phyloP scores from a whole-genome alignment of 1,140 invertebrate genomes.

The Monomorium pharaonis region DNA sequence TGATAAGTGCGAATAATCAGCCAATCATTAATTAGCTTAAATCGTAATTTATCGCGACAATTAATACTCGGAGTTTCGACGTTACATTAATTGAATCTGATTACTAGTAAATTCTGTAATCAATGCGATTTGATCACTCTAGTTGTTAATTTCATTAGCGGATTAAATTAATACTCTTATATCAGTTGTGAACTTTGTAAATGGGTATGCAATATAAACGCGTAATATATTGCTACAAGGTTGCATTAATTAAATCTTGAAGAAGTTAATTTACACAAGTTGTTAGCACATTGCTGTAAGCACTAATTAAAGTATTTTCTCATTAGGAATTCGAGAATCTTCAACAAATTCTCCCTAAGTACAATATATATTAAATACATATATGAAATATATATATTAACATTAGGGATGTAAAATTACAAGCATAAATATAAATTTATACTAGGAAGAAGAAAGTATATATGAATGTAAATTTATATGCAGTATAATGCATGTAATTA shows the following conservation, averaged over 20 bases:
- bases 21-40: constrained; percentile 11
- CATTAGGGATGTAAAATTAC: neutral
- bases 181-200: neutral
- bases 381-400: neutral
- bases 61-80: neutral
- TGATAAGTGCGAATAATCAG: neutral
- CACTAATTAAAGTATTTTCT: neutral
- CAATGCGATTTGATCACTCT: neutral
- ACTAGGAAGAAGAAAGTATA: neutral
- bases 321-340: neutral
- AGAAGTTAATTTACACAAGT: neutral
- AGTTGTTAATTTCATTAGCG: constrained; percentile 35
- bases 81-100: constrained; percentile 9
- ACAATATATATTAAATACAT: too few relatives aligned
- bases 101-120: constrained; percentile 23
- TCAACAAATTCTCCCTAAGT: neutral
- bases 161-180: constrained; percentile 7
- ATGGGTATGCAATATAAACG: neutral
- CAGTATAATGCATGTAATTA: neutral
- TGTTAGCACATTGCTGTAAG: neutral
- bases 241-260: constrained; percentile 4
- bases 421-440: constrained; percentile 11
- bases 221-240: neutral
- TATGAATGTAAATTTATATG: constrained; percentile 9
- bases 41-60: neutral